Base-by-base conservation (phyloP, 2,888 invertebrate genomes). In the Agriopis marginaria region DNA sequence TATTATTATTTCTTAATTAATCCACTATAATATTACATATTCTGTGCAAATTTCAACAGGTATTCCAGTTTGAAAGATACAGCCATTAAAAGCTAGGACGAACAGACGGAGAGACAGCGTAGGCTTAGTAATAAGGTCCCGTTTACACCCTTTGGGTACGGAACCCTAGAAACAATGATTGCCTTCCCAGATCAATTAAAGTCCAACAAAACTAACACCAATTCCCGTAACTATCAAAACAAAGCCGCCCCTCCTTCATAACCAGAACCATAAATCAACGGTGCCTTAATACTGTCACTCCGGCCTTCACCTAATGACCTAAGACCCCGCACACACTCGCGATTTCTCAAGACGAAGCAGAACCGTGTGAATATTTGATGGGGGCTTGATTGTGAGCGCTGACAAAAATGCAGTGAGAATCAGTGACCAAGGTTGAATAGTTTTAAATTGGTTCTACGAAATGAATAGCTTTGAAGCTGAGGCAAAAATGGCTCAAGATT, bases 221-320 rank as follows among this genome's bases (percentile, higher is more conserved):
- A 45, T 47, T 44, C 32, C 23, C 66, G 11, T 60, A 42, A 63
- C 64, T 60, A 61, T 50, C 58, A 63, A 63, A 58, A 67, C 56
- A 62, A 49, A 67, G 62, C 66, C 61, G 40, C 67, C 61, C 32
- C 39, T 59, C 9, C 68, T 58, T 70, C 69, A 70, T 70, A 70
- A 70, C 65, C 58, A 42, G 58, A 44, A 45, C 56, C 69, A 70
- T 70, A 70, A 70, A 70, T 70, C 70, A 70, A 64, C 61, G 39
- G 53, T 58, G 53, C 69, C 70, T 58, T 66, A 70, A 70, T 66
- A 70, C 66, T 70, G 70, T 70, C 70, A 53, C 49, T 58, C 23
- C 62, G 63, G 58, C 70, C 70, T 70, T 70, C 70, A 70, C 70
- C 70, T 66, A 66, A 70, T 70, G 59, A 70, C 70, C 70, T 59